These are phyloP conservation scores for Ciconia boyciana DNA, from an alignment of 2,113 vertebrate genomes.

Conservation along the genomic window DNA sequence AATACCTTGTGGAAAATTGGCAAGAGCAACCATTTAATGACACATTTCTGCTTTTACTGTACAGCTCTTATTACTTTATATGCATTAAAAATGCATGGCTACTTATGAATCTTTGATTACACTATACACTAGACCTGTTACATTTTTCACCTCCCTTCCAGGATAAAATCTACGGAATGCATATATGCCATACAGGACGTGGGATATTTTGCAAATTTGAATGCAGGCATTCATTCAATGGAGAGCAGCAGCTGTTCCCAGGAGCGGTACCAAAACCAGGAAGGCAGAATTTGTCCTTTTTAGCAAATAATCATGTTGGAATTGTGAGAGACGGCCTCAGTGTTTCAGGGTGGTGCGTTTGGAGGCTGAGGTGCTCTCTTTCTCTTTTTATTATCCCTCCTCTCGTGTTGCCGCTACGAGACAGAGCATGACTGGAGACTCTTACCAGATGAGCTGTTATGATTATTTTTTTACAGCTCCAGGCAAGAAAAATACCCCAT, in stretches of 20 bases:
- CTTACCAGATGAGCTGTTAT: neutral
- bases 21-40: conserved; percentile 1
- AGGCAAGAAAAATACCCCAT: neutral
- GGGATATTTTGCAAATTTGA: neutral
- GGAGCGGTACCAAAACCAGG: rapidly evolving
- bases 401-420: neutral
- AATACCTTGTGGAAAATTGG: neutral
- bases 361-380: neutral
- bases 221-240: neutral
- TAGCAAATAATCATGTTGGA: neutral
- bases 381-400: neutral
- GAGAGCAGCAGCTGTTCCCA: neutral
- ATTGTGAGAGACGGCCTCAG: neutral
- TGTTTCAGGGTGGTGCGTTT: no score
- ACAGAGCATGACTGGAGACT: neutral
- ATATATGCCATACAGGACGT: neutral
- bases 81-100: conserved; percentile 31
- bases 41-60: conserved; percentile 2
- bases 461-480: neutral
- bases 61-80: conserved; percentile 4
- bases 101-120: conserved; percentile 30
- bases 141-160: neutral
- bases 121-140: neutral
- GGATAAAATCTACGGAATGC: neutral
- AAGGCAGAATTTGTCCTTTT: neutral